Evolutionary conservation across 2,888 invertebrate species (phyloP).

Genomic region (Euzophera pinguis): DNA sequence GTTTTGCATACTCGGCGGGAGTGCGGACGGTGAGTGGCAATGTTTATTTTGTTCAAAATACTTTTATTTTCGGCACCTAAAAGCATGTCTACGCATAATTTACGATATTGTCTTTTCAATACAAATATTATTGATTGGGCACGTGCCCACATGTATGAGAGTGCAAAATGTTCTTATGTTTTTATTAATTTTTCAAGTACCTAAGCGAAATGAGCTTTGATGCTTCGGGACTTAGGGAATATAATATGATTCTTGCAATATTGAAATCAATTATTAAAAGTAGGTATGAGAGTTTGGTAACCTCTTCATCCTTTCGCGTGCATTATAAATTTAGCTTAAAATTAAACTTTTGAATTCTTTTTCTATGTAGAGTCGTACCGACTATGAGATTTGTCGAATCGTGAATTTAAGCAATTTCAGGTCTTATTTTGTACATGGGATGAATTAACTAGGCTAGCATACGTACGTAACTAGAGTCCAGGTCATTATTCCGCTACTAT

Average conservation of each 20-base stretch:
- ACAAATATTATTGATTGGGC: constrained; percentile 16
- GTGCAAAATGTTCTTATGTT: neutral
- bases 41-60: constrained; percentile 40
- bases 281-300: neutral
- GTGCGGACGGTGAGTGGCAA: constrained; percentile 64
- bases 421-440: too few relatives aligned
- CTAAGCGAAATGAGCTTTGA: neutral
- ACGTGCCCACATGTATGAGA: neutral
- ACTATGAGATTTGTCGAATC: too few relatives aligned
- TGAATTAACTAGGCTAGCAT: too few relatives aligned
- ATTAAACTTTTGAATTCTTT: neutral
- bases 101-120: constrained; percentile 14
- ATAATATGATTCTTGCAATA: neutral
- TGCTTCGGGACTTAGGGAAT: neutral
- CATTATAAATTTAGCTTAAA: too few relatives aligned
- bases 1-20: constrained; percentile 52
- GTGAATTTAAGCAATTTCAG: too few relatives aligned
- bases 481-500: too few relatives aligned
- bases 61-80: constrained; percentile 34
- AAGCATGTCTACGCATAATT: constrained; percentile 49
- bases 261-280: neutral
- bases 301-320: too few relatives aligned
- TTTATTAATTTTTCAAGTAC: neutral
- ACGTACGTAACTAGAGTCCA: too few relatives aligned
- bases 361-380: too few relatives aligned